Base-by-base conservation (phyloP, 2,113 vertebrate species). In the Dromaius novaehollandiae region DNA sequence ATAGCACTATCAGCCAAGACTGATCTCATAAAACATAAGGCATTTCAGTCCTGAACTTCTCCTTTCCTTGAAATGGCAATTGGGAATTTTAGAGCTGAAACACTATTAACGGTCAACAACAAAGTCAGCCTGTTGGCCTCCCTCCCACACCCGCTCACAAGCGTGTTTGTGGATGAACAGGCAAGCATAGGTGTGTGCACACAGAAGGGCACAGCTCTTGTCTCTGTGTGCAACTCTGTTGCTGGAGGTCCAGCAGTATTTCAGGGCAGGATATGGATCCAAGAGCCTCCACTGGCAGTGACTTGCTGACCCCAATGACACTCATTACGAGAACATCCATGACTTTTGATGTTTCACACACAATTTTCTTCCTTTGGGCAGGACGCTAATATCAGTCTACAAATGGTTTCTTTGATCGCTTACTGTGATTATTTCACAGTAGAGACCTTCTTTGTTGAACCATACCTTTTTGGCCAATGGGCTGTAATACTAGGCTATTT, bases 81-180 rank as follows among this genome's bases (percentile, higher is more conserved):
- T 34, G 12, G 42, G 60, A 64, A 46, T 56, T 63, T 68, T 11
- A 81, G 69, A 55, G 42, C 18, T 25, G 32, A 66, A 85, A 77
- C 60, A 16, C 50, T 66, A 44, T 44, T 60, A 69, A 42, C 0
- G 2, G n/a, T 56, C n/a, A 44, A 53, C 53, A 68, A 32, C 6
- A 8, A 53, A 51, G 6, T 6, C 40, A 32, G n/a, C 20, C 28
- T 28, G 36, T 9, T 50, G 64, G 28, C 7, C 14, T n/a, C 9
- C 36, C 30, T 69, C 74, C 68, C 14, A 24, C 22, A 53, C 6
- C 9, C 38, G 19, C n/a, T 17, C 32, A 15, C 32, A 74, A 74
- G 63, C 0, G 0, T 17, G 30, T 11, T 6, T 30, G 21, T 32
- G 25, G 25, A 38, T 0, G 0, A 51, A 21, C 13, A 58, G 79